Evolutionary conservation across 2,888 invertebrate species (phyloP), one percentile per base, ranked within the genome.

Genomic region (Tipula vernalis): DNA sequence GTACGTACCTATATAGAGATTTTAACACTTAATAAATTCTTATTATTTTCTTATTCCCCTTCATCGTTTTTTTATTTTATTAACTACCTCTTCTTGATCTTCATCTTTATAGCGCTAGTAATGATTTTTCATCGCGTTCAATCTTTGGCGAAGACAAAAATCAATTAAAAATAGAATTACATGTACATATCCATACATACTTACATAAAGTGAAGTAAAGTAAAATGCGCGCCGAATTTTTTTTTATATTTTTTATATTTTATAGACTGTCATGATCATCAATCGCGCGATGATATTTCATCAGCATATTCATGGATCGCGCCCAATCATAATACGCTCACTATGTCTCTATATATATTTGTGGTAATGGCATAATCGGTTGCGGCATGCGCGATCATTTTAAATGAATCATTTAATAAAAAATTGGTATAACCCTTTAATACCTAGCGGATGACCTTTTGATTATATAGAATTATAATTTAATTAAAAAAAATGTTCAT

Each of bases 1-100:
- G 3, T 39, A 39, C 39, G 39, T 28, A 28, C 28, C 0, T 28
- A 71, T 71, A 28, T 3, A 18, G 28, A 71, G 71, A 71, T 71
- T 71, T 71, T 71, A 71, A 71, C 71, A 71, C 71, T 71, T 71
- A 71, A 71, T 71, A 71, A 71, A 71, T 71, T 71, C 71, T 71
- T 71, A 71, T 71, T 71, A 71, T 71, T 71, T 71, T 71, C 71
- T 71, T 71, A 71, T 71, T 71, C 71, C 71, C 28, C 71, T 71
- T 71, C 28, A 10, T 71, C 28, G 28, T 28, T 28, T 51, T 51
- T 15, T 51, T 15, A 51, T 51, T 51, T 71, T 71, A 71, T 71
- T 71, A 71, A 71, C 71, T 71, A 71, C 28, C 28, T 71, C 71
- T 71, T 71, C 71, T 71, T 71, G 71, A 71, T 71, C 71, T 71